These are phyloP conservation scores for Catonia carolina DNA, from an alignment of 2,888 invertebrate genomes.

Conservation along the genomic window DNA sequence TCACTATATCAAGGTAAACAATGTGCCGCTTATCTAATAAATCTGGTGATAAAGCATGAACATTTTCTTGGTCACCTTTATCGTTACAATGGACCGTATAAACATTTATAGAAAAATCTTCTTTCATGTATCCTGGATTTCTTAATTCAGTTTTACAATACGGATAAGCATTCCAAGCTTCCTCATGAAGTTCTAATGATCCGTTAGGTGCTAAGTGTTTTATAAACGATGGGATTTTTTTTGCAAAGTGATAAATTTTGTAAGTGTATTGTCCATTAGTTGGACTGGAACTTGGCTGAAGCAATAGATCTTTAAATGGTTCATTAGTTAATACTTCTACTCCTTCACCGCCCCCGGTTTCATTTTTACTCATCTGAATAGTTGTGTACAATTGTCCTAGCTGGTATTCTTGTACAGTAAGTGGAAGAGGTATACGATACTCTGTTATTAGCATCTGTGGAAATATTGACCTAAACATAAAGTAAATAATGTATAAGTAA, in stretches of 20 bases:
- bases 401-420: conserved; percentile 91
- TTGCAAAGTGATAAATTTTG: conserved; percentile 86
- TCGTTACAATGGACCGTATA: conserved; percentile 88
- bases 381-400: conserved; percentile 97
- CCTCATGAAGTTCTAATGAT: conserved; percentile 92
- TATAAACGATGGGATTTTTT: conserved; percentile 93
- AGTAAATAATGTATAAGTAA: no score
- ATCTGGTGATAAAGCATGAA: conserved; percentile 81
- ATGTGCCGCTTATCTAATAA: conserved; percentile 82
- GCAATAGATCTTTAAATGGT: conserved; percentile 82
- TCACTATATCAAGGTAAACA: conserved; percentile 90
- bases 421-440: conserved; percentile 83
- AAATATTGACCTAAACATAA: background rate
- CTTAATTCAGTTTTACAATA: conserved; percentile 95
- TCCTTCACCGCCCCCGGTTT: conserved; percentile 63
- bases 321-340: conserved; percentile 90
- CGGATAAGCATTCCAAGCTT: conserved; percentile 99
- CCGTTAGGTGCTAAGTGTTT: conserved; percentile 90
- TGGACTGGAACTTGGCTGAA: conserved; percentile 80
- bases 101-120: conserved; percentile 83
- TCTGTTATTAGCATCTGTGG: conserved; percentile 42
- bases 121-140: conserved; percentile 89
- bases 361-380: conserved; percentile 64
- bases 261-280: conserved; percentile 98
- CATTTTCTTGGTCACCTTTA: conserved; percentile 75